Base-by-base conservation (phyloP, 2,113 vertebrate species). In the Sceloporus tristichus region DNA sequence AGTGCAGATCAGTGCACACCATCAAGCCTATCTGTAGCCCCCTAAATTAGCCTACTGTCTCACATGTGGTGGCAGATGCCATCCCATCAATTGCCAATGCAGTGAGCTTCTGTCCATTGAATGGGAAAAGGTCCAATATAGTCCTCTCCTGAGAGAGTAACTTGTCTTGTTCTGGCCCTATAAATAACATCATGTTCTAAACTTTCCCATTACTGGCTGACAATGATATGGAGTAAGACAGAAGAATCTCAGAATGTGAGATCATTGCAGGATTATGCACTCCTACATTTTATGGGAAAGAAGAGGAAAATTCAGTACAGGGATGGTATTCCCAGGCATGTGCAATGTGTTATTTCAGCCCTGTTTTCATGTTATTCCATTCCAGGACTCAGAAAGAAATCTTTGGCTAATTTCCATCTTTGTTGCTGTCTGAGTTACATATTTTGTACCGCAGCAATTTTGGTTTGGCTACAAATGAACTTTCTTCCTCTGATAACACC, bases 401-500 rank as follows among this genome's bases (percentile, higher is more conserved):
- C 25, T 91, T 70, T 71, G 88, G 74, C 16, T 56, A 73, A 87
- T 86, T 89, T 90, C 56, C 40, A 89, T 23, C 38, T 19, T 53
- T 19, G 65, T 81, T 8, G 54, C 71, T 90, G 53, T 71, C 18
- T 86, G 89, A 93, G 81, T 59, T 18, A 54, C 10, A 8, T 40
- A 68, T 68, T 92, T 86, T 38, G 2, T 90, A 85, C 83, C 79
- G 66, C 2, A 90, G 2, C 25, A 92, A 8, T 85, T 89, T 74
- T 88, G 79, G 83, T 84, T 90, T 91, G 89, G 38, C 65, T 86
- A 90, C 80, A 4, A 84, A 93, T 54, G 54, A 89, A 82, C 56
- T 59, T 90, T 85, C 53, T 10, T 90, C 91, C 76, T 89, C 86
- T 92, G 77, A 80, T 88, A 94, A 91, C 8, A 1, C 79, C 90